Conservation (phyloP, 1,140 invertebrate species). For the Lepidurus couesii region DNA sequence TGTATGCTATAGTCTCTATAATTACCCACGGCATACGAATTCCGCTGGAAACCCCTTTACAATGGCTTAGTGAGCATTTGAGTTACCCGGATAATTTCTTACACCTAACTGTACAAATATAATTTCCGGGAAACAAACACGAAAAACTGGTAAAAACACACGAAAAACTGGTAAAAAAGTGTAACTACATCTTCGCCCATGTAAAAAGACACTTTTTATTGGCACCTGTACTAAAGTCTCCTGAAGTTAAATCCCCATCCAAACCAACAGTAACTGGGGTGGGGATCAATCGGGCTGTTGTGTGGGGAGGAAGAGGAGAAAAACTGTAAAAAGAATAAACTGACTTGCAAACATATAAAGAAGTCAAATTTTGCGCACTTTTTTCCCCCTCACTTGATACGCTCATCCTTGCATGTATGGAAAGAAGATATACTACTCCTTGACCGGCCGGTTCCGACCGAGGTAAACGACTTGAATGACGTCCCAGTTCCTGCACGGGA, state of each 20-base stretch:
- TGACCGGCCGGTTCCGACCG: constrained; percentile 26
- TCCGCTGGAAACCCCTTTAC: constrained; percentile 81
- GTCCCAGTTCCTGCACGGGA: constrained; percentile 33
- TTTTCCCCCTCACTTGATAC: neutral
- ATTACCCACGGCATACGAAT: constrained; percentile 85
- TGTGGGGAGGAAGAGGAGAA: neutral
- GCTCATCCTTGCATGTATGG: constrained; percentile 31
- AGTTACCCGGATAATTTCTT: constrained; percentile 99
- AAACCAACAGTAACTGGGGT: neutral
- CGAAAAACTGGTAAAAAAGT: neutral
- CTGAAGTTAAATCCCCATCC: neutral
- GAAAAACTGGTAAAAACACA: neutral
- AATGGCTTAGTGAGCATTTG: constrained; percentile 96
- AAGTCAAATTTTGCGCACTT: neutral
- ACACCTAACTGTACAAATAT: constrained; percentile 55
- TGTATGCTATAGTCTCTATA: constrained; percentile 53
- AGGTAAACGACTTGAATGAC: constrained; percentile 28
- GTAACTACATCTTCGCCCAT: too few relatives aligned
- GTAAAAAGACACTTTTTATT: neutral
- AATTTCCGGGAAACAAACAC: neutral
- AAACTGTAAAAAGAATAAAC: neutral
- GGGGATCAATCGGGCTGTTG: neutral
- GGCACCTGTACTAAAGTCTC: neutral
- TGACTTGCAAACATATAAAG: neutral
- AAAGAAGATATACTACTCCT: constrained; percentile 28